Conservation (phyloP, 92 coral and sea anemone species). For the Zoanthus solanderi region DNA sequence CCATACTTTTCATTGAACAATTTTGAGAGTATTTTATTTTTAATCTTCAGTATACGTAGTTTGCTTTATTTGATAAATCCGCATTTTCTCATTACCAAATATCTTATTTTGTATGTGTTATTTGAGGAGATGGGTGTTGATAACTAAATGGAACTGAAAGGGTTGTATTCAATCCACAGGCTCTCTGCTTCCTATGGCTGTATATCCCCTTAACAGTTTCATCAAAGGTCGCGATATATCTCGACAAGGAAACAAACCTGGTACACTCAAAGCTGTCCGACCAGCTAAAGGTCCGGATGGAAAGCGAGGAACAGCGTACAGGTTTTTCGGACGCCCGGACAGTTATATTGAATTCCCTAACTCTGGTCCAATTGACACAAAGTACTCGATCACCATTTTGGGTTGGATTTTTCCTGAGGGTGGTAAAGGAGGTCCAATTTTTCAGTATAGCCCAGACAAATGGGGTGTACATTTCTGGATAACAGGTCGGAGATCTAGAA, state of each 20-base stretch:
- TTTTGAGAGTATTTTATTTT: neutral
- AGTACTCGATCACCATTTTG: slow-evolving; percentile 68
- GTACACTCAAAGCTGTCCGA: slow-evolving; percentile 68
- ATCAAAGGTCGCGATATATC: slow-evolving; percentile 71
- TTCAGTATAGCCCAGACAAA: slow-evolving; percentile 70
- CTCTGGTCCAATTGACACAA: slow-evolving; percentile 74
- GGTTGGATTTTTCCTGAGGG: slow-evolving; percentile 75
- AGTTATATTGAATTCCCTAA: slow-evolving; percentile 82
- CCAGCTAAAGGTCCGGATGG: slow-evolving; percentile 86
- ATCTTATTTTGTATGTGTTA: neutral
- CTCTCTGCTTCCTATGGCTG: slow-evolving; percentile 67
- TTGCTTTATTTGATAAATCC: neutral
- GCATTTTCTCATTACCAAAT: neutral
- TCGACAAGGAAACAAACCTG: slow-evolving; percentile 69
- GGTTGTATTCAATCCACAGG: slow-evolving; percentile 15
- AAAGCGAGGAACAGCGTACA: slow-evolving; percentile 69
- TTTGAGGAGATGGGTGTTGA: neutral
- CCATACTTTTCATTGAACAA: neutral
- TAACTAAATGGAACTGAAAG: too few relatives aligned
- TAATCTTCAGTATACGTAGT: neutral
- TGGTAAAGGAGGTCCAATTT: slow-evolving; percentile 69
- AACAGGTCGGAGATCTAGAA: slow-evolving; percentile 52
- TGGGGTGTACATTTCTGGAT: slow-evolving; percentile 85
- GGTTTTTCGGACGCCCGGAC: slow-evolving; percentile 78
- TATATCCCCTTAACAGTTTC: slow-evolving; percentile 70